Percentiles rank a stretch among this genome's conserved stretches.
phyloP scores from a whole-genome alignment of 2,797 vertebrate species.

The Sparidentex hasta region DNA sequence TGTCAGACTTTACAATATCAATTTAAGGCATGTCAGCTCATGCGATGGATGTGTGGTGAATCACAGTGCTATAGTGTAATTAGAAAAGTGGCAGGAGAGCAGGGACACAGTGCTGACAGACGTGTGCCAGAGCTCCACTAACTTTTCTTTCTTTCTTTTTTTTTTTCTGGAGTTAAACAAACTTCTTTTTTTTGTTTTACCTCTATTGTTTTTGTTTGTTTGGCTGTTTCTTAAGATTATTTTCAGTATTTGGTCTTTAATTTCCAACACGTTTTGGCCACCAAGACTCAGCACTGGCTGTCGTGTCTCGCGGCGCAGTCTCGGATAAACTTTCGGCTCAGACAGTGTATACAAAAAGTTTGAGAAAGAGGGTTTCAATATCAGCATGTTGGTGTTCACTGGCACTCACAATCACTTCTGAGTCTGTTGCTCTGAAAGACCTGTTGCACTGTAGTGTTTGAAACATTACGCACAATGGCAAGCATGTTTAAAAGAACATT shows the following conservation, averaged over 20 bases:
- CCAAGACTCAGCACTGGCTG: neutral
- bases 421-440: neutral
- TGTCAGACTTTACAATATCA: neutral
- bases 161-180: neutral
- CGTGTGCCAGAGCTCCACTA: neutral
- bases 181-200: neutral
- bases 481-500: neutral
- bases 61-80: neutral
- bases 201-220: neutral
- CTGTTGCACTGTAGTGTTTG: neutral
- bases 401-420: neutral
- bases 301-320: too few relatives aligned
- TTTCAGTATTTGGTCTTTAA: neutral
- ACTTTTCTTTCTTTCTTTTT: neutral
- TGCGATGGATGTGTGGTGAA: neutral
- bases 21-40: neutral
- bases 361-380: too few relatives aligned
- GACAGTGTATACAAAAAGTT: too few relatives aligned
- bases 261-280: neutral
- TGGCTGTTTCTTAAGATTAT: neutral
- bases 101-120: neutral
- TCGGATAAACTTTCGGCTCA: neutral
- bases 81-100: neutral
- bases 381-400: neutral
- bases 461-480: neutral